Base-by-base conservation (phyloP, 2,113 vertebrate species). In the Xiphias gladius region DNA sequence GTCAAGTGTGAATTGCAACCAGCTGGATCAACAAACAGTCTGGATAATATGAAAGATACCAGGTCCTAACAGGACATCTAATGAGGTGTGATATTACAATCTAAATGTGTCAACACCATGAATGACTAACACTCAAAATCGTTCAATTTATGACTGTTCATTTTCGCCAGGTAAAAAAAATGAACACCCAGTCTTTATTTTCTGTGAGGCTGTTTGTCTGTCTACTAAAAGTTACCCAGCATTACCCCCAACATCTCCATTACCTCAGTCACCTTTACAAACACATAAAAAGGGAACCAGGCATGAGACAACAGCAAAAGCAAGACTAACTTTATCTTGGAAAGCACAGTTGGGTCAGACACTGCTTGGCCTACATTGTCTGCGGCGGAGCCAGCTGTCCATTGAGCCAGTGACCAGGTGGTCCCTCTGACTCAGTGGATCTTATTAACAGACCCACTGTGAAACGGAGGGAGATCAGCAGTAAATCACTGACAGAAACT, bases 361-460 rank as follows among this genome's bases (percentile, higher is more conserved):
- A 9, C 79, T 2, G 28, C 63, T 84, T 63, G 78, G 73, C 82
- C 87, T 87, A 83, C 46, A 12, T 78, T 82, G 88, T 91, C 58
- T 37, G 80, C 24, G 19, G 76, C 13, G 2, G 59, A 83, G 79
- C 80, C 90, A 91, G 88, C 89, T 89, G 90, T 89, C 89, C 77
- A 30, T 28, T 4, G 19, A 80, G 83, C 73, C 79, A 52, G 52
- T 63, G 86, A 64, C 85, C 91, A 92, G 89, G 89, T 89, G 90
- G 86, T 78, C 85, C 48, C 54, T 46, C 41, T 24, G 65, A 76
- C 80, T 80, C 79, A n/a, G 12, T 48, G 50, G 52, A 46, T 48
- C 32, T 52, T 37, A 82, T n/a, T 24, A 57, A 75, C 76, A 68
- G 54, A 37, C 13, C 54, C 30, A 24, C 7, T 70, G 70, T 16